Evolutionary conservation across 1,140 invertebrate genomes (phyloP).

Genomic region (Hyphantria cunea): DNA sequence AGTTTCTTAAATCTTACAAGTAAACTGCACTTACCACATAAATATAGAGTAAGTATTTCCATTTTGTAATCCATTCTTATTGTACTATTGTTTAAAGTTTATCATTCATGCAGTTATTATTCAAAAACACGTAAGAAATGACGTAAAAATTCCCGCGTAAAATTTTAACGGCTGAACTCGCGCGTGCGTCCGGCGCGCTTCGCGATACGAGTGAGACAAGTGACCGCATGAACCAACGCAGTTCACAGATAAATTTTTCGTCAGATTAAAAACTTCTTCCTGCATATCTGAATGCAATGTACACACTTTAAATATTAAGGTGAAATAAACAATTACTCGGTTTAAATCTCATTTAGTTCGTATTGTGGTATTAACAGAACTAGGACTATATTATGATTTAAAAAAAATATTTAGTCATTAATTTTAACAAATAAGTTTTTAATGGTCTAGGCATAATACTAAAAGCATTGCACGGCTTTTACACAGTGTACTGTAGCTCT

Average conservation of each 20-base stretch:
- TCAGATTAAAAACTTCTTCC: constrained; percentile 13
- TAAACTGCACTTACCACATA: constrained; percentile 73
- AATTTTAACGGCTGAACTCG: constrained; percentile 36
- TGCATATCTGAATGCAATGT: not conserved
- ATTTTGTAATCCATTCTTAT: constrained; percentile 43
- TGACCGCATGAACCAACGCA: constrained; percentile 30
- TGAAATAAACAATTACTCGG: not conserved
- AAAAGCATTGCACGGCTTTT: too few species aligned
- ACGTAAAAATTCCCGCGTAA: constrained; percentile 49
- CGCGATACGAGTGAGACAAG: constrained; percentile 61
- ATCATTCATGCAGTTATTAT: constrained; percentile 26
- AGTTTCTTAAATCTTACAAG: constrained; percentile 10
- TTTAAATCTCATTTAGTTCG: too few species aligned
- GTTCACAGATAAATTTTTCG: constrained; percentile 17
- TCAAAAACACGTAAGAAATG: constrained; percentile 34
- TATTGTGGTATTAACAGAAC: too few species aligned
- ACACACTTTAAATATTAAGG: not conserved
- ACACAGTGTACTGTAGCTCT: too few species aligned
- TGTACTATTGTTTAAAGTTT: constrained; percentile 20
- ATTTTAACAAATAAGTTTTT: too few species aligned
- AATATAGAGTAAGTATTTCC: constrained; percentile 51
- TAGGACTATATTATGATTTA: too few species aligned
- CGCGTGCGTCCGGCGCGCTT: constrained; percentile 64
- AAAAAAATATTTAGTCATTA: too few species aligned
- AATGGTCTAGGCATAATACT: too few species aligned